Conservation (phyloP, 2,797 vertebrate species). For the Notamacropus eugenii region DNA sequence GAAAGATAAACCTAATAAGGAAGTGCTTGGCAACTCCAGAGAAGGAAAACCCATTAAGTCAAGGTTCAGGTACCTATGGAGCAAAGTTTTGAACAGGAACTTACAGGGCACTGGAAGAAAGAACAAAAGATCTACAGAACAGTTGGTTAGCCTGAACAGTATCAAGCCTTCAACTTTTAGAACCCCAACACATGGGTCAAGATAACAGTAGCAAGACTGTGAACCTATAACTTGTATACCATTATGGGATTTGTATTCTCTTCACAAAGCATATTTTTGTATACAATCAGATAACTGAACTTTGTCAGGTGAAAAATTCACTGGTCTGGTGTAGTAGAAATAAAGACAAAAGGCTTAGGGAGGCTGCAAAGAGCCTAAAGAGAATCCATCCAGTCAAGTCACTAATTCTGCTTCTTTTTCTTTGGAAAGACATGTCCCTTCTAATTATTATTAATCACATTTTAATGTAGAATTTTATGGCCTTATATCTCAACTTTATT, state of each 20-base stretch:
- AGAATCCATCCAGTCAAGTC: slow-evolving; percentile 25
- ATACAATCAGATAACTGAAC: slow-evolving; percentile 6
- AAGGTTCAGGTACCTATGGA: slow-evolving; percentile 33
- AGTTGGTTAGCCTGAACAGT: slow-evolving; percentile 11
- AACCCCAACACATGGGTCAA: background rate
- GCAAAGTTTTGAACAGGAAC: slow-evolving; percentile 30
- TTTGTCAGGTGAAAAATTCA: slow-evolving; percentile 25
- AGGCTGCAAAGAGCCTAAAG: slow-evolving; percentile 10
- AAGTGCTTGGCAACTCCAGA: background rate
- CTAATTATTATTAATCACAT: background rate
- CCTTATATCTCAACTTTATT: background rate
- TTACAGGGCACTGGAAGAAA: background rate
- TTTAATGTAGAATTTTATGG: background rate
- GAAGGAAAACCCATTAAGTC: slow-evolving; percentile 3
- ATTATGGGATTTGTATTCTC: slow-evolving; percentile 39
- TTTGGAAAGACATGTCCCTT: slow-evolving; percentile 24
- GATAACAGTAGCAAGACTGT: background rate
- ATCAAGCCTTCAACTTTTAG: slow-evolving; percentile 33
- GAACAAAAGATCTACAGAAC: slow-evolving; percentile 15
- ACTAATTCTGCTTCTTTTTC: slow-evolving; percentile 4
- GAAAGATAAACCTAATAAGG: background rate
- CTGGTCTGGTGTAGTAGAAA: slow-evolving; percentile 28
- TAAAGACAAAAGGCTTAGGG: slow-evolving; percentile 19
- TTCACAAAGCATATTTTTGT: background rate
- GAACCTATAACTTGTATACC: slow-evolving; percentile 15